Evolutionary conservation across 1,140 invertebrate genomes (phyloP).

Genomic region (Cotesia chilonis): DNA sequence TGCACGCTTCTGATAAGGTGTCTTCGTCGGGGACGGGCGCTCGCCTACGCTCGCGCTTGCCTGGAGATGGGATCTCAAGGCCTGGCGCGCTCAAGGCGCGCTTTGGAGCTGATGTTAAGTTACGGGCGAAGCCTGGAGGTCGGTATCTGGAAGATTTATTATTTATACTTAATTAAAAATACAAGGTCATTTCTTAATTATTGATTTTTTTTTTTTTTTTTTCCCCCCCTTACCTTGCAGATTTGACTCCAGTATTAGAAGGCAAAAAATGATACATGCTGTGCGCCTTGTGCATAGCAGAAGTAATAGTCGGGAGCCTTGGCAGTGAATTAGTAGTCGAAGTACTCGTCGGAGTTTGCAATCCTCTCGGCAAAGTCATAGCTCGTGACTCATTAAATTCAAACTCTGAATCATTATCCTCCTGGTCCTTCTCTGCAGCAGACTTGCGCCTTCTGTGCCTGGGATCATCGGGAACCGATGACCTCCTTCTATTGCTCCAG

Average conservation of each 20-base stretch:
- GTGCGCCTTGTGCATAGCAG: conserved; percentile 75
- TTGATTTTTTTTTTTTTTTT: no score
- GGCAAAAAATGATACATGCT: conserved; percentile 71
- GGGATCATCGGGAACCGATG: conserved; percentile 72
- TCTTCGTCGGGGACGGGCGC: conserved; percentile 66
- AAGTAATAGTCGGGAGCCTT: conserved; percentile 72
- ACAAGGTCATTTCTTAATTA: no score
- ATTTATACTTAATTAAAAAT: no score
- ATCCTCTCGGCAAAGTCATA: conserved; percentile 73
- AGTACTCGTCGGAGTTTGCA: conserved; percentile 67
- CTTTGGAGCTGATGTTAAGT: conserved; percentile 65
- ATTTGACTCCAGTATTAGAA: conserved; percentile 76
- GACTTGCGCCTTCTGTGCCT: no score
- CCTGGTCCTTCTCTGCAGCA: conserved; percentile 56
- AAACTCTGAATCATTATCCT: conserved; percentile 48
- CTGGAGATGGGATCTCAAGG: conserved; percentile 68
- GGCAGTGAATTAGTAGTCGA: conserved; percentile 79
- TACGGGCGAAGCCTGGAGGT: conserved; percentile 77
- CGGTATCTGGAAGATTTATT: conserved; percentile 69
- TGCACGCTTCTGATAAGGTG: conserved; percentile 69
- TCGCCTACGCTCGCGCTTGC: conserved; percentile 49
- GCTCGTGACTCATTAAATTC: conserved; percentile 64
- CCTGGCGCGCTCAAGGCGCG: conserved; percentile 77
- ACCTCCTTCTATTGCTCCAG: conserved; percentile 68
- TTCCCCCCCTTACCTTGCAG: conserved; percentile 63